Evolutionary conservation across 2,797 vertebrate genomes (phyloP).

Genomic region (Cuniculus paca): DNA sequence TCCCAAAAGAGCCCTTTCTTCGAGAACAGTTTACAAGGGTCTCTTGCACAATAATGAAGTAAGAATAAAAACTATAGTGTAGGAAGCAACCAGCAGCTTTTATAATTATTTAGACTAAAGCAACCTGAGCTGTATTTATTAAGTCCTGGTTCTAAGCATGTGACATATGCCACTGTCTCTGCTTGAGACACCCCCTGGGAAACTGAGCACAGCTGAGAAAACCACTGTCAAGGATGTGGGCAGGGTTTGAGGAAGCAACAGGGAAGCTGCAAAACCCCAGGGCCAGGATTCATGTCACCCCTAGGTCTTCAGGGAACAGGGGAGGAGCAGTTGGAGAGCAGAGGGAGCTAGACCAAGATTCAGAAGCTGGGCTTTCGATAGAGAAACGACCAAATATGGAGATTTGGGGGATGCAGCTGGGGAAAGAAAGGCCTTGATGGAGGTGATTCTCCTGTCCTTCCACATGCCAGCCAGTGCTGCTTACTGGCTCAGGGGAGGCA

Average conservation of each 20-base stretch:
- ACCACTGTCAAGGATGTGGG: neutral
- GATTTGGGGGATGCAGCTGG: neutral
- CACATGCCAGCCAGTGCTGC: neutral
- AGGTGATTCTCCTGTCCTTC: neutral
- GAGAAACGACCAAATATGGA: neutral
- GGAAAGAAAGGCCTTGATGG: neutral
- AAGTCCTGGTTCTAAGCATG: neutral
- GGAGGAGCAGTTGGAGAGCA: neutral
- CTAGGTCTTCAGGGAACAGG: too few species aligned
- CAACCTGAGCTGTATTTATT: neutral
- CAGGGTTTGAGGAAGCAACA: neutral
- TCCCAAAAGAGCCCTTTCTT: constrained; percentile 25
- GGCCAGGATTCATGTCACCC: neutral
- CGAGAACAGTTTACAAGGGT: neutral
- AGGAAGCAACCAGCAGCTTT: neutral
- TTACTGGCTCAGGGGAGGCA: neutral
- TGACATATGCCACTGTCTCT: neutral
- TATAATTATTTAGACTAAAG: neutral
- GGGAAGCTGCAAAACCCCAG: neutral
- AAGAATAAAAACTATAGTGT: neutral
- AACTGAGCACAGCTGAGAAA: neutral
- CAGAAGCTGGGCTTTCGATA: neutral
- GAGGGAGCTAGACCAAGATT: neutral
- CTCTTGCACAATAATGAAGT: neutral
- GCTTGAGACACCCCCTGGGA: neutral